Base-by-base conservation (phyloP, 2,888 invertebrate species). In the Geotrupes spiniger region DNA sequence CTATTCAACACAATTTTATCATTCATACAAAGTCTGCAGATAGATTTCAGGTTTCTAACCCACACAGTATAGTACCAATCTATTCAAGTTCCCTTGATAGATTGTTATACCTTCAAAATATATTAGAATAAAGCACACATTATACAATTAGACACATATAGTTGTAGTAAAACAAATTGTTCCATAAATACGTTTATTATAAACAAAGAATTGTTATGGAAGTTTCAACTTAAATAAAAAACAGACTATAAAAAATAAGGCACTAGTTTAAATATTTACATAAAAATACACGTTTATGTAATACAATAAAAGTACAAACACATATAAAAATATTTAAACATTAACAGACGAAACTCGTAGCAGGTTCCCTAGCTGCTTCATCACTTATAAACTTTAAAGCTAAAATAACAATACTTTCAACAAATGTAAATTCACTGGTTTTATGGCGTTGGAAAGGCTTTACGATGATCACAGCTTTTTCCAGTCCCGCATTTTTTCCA, bases 401-500 rank as follows among this genome's bases (percentile, higher is more conserved):
- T 44, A 36, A 14, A 12, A 27, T 14, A 43, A 27, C 31, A 40
- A 21, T 21, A 12, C 31, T 31, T 4, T 31, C 31, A 11, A 12
- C 12, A 11, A 12, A 11, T 31, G 31, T 11, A 31, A 31, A 12
- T 21, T 21, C 21, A 21, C 21, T 21, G 31, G 12, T 31, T 31
- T 10, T 31, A 31, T 31, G 5, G 31, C 3, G 31, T 8, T 31
- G 31, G 31, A 8, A 31, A 31, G 8, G 11, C 8, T 31, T 4
- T 6, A 21, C 6, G 21, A 21, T 21, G 11, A 37, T 46, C 45
- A 36, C 29, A 36, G 15, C 26, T 53, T 57, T 36, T 54, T 63
- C 68, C 69, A 71, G 40, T 69, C 70, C 40, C 69, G 62, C 58
- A 72, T 60, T 56, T 71, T 72, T 54, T 66, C 64, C 27, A 71